These are phyloP conservation scores for Perca fluviatilis DNA, from an alignment of 2,113 vertebrate genomes.

Conservation along the genomic window DNA sequence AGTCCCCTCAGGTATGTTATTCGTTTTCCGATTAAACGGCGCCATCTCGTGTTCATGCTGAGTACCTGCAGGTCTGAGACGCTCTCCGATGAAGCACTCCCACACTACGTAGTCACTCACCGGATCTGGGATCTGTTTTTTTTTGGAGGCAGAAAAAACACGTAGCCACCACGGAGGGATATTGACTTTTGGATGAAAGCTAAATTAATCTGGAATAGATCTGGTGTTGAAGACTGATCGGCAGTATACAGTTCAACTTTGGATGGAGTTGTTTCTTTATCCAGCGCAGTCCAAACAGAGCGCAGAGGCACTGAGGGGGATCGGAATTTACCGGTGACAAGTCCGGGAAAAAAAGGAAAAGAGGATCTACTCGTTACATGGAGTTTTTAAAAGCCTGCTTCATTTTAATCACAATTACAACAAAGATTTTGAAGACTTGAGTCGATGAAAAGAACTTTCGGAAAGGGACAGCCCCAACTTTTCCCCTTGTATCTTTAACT, in stretches of 20 bases:
- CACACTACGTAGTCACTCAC: slow-evolving; percentile 55
- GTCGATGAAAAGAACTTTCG: slow-evolving; percentile 17
- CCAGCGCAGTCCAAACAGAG: slow-evolving; percentile 38
- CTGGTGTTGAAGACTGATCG: neutral
- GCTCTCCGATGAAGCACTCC: slow-evolving; percentile 61
- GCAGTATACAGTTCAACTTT: slow-evolving; percentile 42
- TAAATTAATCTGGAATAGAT: neutral
- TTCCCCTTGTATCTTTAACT: neutral
- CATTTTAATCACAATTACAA: neutral
- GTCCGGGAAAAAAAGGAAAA: slow-evolving; percentile 44
- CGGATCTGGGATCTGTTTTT: slow-evolving; percentile 44
- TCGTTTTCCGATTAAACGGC: neutral
- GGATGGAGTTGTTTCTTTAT: slow-evolving; percentile 44
- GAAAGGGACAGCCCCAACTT: neutral
- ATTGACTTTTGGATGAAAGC: neutral
- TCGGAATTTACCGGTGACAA: slow-evolving; percentile 79
- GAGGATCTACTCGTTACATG: slow-evolving; percentile 23
- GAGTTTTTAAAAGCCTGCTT: neutral
- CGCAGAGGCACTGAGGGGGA: slow-evolving; percentile 60
- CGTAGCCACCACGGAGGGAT: slow-evolving; percentile 34
- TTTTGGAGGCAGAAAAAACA: slow-evolving; percentile 39
- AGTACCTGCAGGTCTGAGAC: slow-evolving; percentile 26
- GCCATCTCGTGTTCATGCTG: slow-evolving; percentile 50
- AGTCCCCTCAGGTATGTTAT: neutral
- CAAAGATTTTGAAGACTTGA: neutral